Base-by-base conservation (phyloP, 2,113 vertebrate genomes). In the Greenwoodochromis staneri region DNA sequence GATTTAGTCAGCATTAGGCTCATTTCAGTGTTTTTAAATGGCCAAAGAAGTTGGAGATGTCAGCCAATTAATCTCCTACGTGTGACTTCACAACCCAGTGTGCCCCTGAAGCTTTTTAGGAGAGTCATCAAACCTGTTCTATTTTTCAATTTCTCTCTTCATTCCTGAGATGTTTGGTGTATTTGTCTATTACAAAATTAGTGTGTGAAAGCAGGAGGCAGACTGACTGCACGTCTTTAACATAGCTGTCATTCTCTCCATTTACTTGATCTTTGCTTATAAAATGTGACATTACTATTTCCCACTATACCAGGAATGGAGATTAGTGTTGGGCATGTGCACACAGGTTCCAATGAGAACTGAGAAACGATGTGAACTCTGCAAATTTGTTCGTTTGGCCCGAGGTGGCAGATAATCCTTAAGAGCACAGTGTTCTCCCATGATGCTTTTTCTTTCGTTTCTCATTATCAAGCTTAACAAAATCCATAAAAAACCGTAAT, bases 231-330 rank as follows among this genome's bases (percentile, higher is more conserved):
- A 4, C 9, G 1, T 4, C 84, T 81, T 0, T 21, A 16, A 36
- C 61, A 55, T 0, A 63, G 86, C 86, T 89, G 80, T n/a, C 88
- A 57, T 87, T 85, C 82, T 71, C 19, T 80, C 21, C 31, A 3
- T 12, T 45, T 78, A 24, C 0, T 29, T 51, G 3, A n/a, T 29
- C 9, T 31, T 21, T 42, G 16, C 2, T 59, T 24, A n/a, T 31
- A 4, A 19, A 83, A 66, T 86, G 82, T 57, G 10, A 8, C 36
- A 9, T 12, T 3, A 27, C 80, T 16, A 7, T 40, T 53, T 69
- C 9, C 27, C 12, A 21, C 16, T 13, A 83, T 1, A 78, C 10
- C 11, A n/a, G 42, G 83, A 82, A 17, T 80, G 38, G 2, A 16
- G 36, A 45, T 54, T 34, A 66, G 2, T 3, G 4, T 19, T 31